Conservation (phyloP, 2,888 invertebrate genomes). For the Vandiemenella viatica region DNA sequence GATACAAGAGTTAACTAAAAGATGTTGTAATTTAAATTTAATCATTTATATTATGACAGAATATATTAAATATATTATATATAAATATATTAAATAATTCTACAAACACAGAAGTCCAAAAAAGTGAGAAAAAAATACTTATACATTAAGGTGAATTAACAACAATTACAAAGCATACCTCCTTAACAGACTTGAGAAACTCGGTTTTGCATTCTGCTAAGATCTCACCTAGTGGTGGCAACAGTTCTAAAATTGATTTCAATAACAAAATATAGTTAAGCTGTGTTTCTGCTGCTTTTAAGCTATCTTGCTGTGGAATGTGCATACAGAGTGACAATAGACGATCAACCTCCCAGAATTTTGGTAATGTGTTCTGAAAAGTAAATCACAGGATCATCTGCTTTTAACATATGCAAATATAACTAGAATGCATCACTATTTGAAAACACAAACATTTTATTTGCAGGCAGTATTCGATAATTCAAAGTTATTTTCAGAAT, state of each 20-base stretch:
- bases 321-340: constrained; percentile 46
- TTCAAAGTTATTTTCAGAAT: neutral
- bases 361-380: constrained; percentile 42
- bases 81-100: neutral
- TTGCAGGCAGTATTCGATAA: no score
- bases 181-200: constrained; percentile 38
- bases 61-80: neutral
- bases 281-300: constrained; percentile 51
- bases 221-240: constrained; percentile 46
- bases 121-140: neutral
- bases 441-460: neutral
- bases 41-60: neutral
- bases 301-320: constrained; percentile 32
- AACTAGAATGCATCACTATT: neutral
- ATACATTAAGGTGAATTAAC: neutral
- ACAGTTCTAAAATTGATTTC: constrained; percentile 58
- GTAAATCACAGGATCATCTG: constrained; percentile 1
- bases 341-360: constrained; percentile 64
- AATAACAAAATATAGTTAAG: constrained; percentile 61
- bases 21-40: neutral
- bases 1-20: neutral
- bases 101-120: neutral
- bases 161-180: constrained; percentile 33
- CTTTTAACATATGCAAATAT: neutral
- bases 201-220: constrained; percentile 37